Percentiles rank a stretch among this genome's conserved stretches.
Evolutionary conservation across 2,113 vertebrate genomes (phyloP).

Genomic region (Tragulus kanchil): DNA sequence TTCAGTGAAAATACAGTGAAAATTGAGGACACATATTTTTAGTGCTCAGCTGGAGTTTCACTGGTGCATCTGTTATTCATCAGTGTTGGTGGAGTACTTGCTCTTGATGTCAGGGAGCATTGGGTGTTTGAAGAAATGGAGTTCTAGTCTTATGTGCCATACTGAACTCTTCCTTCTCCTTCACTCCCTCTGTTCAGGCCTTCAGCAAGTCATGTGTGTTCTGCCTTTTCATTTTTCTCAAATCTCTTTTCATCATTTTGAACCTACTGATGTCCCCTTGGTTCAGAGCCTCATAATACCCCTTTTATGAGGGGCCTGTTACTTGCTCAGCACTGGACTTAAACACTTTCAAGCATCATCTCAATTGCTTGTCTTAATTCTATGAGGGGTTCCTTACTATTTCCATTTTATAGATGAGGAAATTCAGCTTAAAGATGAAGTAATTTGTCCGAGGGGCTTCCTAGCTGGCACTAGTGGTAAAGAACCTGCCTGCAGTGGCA

Average conservation of each 20-base stretch:
- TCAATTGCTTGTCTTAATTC: not conserved
- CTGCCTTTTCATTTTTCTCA: not conserved
- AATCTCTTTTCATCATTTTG: not conserved
- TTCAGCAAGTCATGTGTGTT: not conserved
- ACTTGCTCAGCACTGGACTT: not conserved
- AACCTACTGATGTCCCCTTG: not conserved
- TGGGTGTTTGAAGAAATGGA: not conserved
- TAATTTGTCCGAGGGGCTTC: not conserved
- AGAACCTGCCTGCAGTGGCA: too few species aligned
- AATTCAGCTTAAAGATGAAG: constrained; percentile 9
- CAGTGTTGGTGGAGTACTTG: not conserved
- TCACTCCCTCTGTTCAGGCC: not conserved
- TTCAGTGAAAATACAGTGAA: constrained; percentile 41
- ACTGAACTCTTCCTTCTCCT: too few species aligned
- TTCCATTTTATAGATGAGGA: not conserved
- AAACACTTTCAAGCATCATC: not conserved
- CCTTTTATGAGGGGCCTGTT: not conserved
- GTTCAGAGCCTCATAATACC: not conserved
- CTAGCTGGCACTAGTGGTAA: too few species aligned
- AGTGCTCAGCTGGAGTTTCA: not conserved
- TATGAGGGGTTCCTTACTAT: not conserved
- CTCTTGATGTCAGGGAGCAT: not conserved
- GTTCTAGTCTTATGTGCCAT: not conserved
- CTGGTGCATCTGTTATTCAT: not conserved
- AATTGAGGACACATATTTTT: not conserved